Base-by-base conservation (phyloP, 30 jellyfish, hydroid and myxozoan species). In the Sanderia malayensis region DNA sequence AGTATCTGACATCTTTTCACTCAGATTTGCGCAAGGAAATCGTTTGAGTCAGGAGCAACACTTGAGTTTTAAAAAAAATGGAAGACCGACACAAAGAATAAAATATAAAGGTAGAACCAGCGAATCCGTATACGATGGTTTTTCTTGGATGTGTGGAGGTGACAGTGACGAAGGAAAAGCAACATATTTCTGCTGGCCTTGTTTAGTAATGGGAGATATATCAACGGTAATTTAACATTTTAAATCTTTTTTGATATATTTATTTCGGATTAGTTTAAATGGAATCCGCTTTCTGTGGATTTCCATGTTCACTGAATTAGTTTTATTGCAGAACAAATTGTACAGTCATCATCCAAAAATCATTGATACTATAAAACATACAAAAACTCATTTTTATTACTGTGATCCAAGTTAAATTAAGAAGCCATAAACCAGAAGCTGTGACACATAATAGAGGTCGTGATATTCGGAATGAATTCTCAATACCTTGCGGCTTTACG, bases 151-250 rank as follows among this genome's bases (percentile, higher is more conserved):
- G 52, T 58, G 74, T 53, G 84, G 74, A 18, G 76, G 84, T 20
- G 75, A 71, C 47, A 71, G 20, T 21, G 84, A 71, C 22, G 84
- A 53, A 71, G 77, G 86, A 34, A 74, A 74, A 61, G 58, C 2
- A 27, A 59, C 86, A 57, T 74, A 27, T 25, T 74, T 11, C 45
- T 74, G 86, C 86, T 60, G 79, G 86, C 86, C 86, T 25, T 74
- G 86, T 41, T 44, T 74, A 44, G 86, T 57, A 27, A 74, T 74
- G 79, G 86, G 86, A 15, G 86, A 74, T 46, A 31, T 74, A 74
- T 74, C 86, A 74, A 74, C 81, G 79, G 76, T 74, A 74, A 4
- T 66, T 61, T 10, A 4, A 6, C 6, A 53, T 53, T 22, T 11
- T 19, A 10, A 7, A 6, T 53, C 19, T 53, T 4, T 4, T 22